Percentiles rank a stretch among this genome's conserved stretches.
phyloP scores from a whole-genome alignment of 2,888 invertebrate genomes.

The Schrankia costaestrigalis region DNA sequence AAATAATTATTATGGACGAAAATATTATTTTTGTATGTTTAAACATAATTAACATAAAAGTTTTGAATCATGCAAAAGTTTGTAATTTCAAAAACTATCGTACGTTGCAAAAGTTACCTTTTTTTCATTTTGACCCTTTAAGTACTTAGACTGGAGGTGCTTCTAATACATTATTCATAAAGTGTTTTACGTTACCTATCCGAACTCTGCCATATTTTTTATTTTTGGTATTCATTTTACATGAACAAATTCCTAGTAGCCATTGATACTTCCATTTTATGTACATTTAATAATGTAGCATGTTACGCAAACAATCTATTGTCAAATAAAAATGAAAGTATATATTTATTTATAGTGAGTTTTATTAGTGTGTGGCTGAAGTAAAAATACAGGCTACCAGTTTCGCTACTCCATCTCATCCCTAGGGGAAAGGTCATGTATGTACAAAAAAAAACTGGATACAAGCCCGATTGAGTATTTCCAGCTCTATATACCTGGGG shows the following conservation, averaged over 20 bases:
- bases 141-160: slow-evolving; percentile 32
- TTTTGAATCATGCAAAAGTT: not conserved
- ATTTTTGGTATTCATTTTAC: slow-evolving; percentile 15
- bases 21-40: not conserved
- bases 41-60: no score
- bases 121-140: slow-evolving; percentile 30
- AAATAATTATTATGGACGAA: not conserved
- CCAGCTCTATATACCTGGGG: no score
- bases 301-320: no score
- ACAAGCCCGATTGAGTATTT: no score
- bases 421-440: no score
- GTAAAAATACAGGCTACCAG: no score
- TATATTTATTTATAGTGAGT: no score
- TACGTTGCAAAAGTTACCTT: slow-evolving; percentile 17
- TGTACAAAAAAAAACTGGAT: no score
- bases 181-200: slow-evolving; percentile 23
- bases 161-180: slow-evolving; percentile 33
- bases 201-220: slow-evolving; percentile 20
- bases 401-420: no score
- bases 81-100: slow-evolving; percentile 8
- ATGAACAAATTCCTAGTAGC: slow-evolving; percentile 3
- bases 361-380: no score
- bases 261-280: not conserved
- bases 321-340: no score
- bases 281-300: no score